Base-by-base conservation (phyloP, 2,888 invertebrate genomes). In the Phymatocera aterrima region DNA sequence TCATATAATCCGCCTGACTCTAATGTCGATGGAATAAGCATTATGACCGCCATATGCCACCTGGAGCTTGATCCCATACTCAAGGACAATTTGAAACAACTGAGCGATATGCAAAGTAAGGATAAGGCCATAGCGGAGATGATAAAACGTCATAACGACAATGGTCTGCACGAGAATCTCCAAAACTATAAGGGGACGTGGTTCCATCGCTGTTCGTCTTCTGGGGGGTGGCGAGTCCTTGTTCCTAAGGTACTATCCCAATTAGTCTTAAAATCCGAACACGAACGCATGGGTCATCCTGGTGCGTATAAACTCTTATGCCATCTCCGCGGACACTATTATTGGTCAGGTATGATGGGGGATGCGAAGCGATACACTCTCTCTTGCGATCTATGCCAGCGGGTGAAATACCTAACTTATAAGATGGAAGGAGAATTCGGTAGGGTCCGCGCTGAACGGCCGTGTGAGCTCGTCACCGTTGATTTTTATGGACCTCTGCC, bases 361-460 rank as follows among this genome's bases (percentile, higher is more conserved):
- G 70, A 77, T 5, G 48, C 70, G 3, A 80, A 80, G 28, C 34
- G 12, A 12, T 60, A 61, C 34, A 31, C 79, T 6, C n/a, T 61
- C 4, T 4, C 51, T 1, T 82, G 82, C 31, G 81, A 83, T 64
- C 15, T 81, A 4, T 83, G 83, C 61, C 81, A 83, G 51, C 78
- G 80, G 21, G n/a, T 60, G 3, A 77, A 77, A 8, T n/a, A 57
- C n/a, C 24, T 60, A 15, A n/a, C 60, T 1, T 21, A 54, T n/a
- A 28, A 18, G 0, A 60, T 60, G 57, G 60, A 77, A 34, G 61
- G 61, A 1, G 60, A 31, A 0, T 60, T 61, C 3, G 15, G 21
- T 34, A n/a, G 5, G 12, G 31, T 77, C 8, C 4, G 10, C 8
- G 60, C 77, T 3, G 12, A 21, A 2, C 37, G 21, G 12, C 60